phyloP scores from a whole-genome alignment of 2,888 invertebrate genomes.

The Leptopilina drosophilae region DNA sequence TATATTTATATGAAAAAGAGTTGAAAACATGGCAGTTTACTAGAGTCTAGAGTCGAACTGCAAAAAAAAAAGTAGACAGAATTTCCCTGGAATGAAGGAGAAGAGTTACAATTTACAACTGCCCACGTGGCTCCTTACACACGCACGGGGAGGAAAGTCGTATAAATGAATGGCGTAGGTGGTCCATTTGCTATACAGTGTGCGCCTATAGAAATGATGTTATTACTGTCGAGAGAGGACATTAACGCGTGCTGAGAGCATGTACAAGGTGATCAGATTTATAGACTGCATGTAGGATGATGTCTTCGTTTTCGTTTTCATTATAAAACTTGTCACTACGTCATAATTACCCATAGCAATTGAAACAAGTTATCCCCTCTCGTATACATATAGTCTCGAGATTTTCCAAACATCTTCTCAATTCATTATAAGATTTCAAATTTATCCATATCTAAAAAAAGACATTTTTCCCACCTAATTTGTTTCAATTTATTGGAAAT shows the following conservation, averaged over 20 bases:
- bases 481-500: not conserved
- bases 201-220: constrained; percentile 11
- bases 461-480: not conserved
- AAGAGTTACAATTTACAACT: constrained; percentile 29
- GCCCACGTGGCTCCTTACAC: constrained; percentile 1
- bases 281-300: constrained; percentile 15
- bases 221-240: constrained; percentile 29
- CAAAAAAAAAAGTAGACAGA: not conserved
- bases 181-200: constrained; percentile 4
- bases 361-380: not conserved
- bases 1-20: too few species aligned
- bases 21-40: constrained; percentile 2
- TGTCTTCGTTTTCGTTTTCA: constrained; percentile 17
- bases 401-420: not conserved
- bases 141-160: not conserved
- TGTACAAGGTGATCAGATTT: constrained; percentile 33
- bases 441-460: not conserved
- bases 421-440: not conserved
- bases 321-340: not conserved
- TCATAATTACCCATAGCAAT: not conserved
- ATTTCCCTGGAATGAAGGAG: constrained; percentile 16
- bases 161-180: constrained; percentile 25
- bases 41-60: not conserved
- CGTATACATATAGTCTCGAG: not conserved
- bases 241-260: constrained; percentile 29